Conservation (phyloP, 1,140 invertebrate genomes). For the Apolygus lucorum region DNA sequence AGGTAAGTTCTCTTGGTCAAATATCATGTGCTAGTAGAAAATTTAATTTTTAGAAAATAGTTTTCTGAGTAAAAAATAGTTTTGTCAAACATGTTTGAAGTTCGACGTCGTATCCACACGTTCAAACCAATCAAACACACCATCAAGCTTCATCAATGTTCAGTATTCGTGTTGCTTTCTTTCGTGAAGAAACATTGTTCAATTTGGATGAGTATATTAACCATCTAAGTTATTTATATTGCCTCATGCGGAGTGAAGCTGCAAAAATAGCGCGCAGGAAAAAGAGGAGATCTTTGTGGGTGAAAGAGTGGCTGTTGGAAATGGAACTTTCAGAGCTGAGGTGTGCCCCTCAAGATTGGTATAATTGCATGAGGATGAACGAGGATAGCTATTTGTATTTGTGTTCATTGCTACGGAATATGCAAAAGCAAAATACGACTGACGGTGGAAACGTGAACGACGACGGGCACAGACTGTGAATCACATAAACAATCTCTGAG, state of each 20-base stretch:
- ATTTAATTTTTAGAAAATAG: too few relatives aligned
- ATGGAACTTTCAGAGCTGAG: background rate
- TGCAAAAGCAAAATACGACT: background rate
- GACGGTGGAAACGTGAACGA: background rate
- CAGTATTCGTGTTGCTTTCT: too few relatives aligned
- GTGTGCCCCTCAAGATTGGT: background rate
- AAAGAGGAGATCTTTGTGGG: background rate
- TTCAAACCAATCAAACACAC: too few relatives aligned
- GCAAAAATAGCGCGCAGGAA: background rate
- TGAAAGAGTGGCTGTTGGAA: background rate
- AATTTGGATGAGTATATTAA: conserved; percentile 1
- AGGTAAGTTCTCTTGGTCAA: too few relatives aligned
- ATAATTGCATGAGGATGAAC: background rate
- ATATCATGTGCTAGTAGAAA: too few relatives aligned
- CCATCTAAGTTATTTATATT: background rate
- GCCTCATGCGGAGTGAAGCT: background rate
- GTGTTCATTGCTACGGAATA: background rate
- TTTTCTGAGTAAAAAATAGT: too few relatives aligned
- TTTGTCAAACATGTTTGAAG: too few relatives aligned
- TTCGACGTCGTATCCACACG: too few relatives aligned
- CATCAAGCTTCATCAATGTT: too few relatives aligned
- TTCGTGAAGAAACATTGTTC: too few relatives aligned
- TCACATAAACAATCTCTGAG: too few relatives aligned
- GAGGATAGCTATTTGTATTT: background rate
- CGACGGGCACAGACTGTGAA: background rate